Base-by-base conservation (phyloP, 2,113 vertebrate genomes). In the Ciconia maguari region DNA sequence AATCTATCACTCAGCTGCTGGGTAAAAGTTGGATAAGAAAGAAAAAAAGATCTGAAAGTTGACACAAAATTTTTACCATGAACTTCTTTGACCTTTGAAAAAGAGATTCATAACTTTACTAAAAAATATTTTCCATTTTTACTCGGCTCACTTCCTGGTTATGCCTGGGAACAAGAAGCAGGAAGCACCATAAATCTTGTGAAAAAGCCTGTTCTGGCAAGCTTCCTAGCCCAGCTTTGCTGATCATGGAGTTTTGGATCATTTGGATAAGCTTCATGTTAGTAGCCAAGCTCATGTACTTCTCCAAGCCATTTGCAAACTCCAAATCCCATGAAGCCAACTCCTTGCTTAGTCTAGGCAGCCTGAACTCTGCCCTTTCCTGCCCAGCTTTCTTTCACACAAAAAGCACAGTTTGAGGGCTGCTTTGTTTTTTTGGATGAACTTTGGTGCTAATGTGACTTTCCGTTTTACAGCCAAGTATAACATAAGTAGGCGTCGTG, bases 171-270 rank as follows among this genome's bases (percentile, higher is more conserved):
- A 96, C 84, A 90, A 93, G 94, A 90, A 91, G 75, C 81, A 91
- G 96, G 96, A 97, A 97, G 82, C 68, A 74, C 71, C 89, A 68
- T 94, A 95, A 97, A 94, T 96, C 93, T 93, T 95, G n/a, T 49
- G 93, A 62, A 95, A 93, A 85, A 93, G 41, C 46, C 84, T 86
- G 2, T 71, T 89, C 72, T 97, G 97, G 96, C 96, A 79, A 55
- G n/a, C 25, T 94, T 97, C 94, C 94, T 97, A 74, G 87, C 62
- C 68, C 42, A 70, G 78, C 89, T 96, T 96, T 96, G 92, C 95
- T 96, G 89, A 96, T 92, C 66, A 5, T 27, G 92, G 91, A 76
- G 19, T 82, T 94, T 93, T 87, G 94, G 82, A 81, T 93, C 84
- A 60, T 90, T 91, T 70, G 71, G 93, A 95, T 83, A 83, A 89